Evolutionary conservation across 2,888 invertebrate genomes (phyloP).

Genomic region (Aporophyla lueneburgensis): DNA sequence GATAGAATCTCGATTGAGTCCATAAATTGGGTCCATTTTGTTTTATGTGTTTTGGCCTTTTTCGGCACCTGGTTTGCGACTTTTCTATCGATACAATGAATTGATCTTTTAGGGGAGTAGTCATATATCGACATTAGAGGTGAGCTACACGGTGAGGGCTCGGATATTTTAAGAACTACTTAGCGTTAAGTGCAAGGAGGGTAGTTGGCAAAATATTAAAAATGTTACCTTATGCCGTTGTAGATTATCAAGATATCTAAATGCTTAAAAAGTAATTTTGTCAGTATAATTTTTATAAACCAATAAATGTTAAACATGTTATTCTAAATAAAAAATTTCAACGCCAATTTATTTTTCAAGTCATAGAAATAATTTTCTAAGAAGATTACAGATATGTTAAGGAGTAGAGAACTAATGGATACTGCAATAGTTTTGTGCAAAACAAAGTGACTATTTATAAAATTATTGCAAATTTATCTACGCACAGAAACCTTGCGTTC

Average conservation of each 20-base stretch:
- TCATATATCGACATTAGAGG: conserved; percentile 80
- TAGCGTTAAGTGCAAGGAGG: conserved; percentile 43
- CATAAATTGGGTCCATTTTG: conserved; percentile 81
- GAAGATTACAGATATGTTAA: neutral
- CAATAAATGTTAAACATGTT: neutral
- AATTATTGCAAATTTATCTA: neutral
- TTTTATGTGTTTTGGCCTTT: conserved; percentile 60
- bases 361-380: neutral
- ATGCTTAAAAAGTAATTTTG: conserved; percentile 31
- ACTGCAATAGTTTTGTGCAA: neutral
- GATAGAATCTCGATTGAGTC: conserved; percentile 78
- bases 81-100: conserved; percentile 50
- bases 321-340: neutral
- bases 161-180: conserved; percentile 65
- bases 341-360: neutral
- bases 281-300: conserved; percentile 23
- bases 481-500: neutral
- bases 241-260: conserved; percentile 21
- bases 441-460: neutral
- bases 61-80: conserved; percentile 34
- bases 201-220: conserved; percentile 24
- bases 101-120: conserved; percentile 73
- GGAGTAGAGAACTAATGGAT: neutral
- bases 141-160: conserved; percentile 71
- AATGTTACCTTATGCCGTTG: conserved; percentile 50